Base-by-base conservation (phyloP, 2,797 vertebrate genomes). In the Rhadinocentrus ornatus region DNA sequence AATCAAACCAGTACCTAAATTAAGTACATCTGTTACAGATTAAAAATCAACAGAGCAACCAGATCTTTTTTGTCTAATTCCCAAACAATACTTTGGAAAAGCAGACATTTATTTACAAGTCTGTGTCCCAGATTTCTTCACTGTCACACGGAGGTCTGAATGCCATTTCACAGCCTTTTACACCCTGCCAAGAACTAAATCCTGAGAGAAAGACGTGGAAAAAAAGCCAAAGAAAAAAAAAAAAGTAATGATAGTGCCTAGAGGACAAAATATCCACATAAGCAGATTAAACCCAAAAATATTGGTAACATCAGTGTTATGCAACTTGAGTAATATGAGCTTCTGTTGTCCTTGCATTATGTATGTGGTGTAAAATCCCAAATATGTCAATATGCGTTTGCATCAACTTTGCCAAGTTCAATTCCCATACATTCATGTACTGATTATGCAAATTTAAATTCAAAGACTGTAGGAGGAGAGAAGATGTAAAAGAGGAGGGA, bases 381-480 rank as follows among this genome's bases (percentile, higher is more conserved):
- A 88, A 88, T 87, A 84, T 66, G 80, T 80, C 88, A 84, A 77
- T 75, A 66, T 62, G 77, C 71, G 64, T 73, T 66, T 53, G 59
- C 60, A 52, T 62, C 63, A 71, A 74, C n/a, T n/a, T 80, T 71
- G 73, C 77, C 71, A 74, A 82, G 69, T 82, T 61, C 66, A 78
- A 85, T 89, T 86, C 72, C 57, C 55, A 75, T 80, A 63, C 84
- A 82, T 87, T 81, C 73, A 63, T 74, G 71, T 69, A 76, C 29
- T 69, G 80, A 86, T 89, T 85, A 91, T 84, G 78, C 77, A 82
- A 77, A 90, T 90, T 88, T 66, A 81, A 72, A 86, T 85, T 87
- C 71, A 27, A 75, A 82, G 68, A 56, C 67, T 72, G 86, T 88
- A 71, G 83, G 77, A 83, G 70, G 87, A 62, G 79, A 83, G 55